A percentile compares a stretch with the other conserved stretches of the same genome.
Conservation (phyloP, 2,797 vertebrate species). For the Thripadectes ignobilis region DNA sequence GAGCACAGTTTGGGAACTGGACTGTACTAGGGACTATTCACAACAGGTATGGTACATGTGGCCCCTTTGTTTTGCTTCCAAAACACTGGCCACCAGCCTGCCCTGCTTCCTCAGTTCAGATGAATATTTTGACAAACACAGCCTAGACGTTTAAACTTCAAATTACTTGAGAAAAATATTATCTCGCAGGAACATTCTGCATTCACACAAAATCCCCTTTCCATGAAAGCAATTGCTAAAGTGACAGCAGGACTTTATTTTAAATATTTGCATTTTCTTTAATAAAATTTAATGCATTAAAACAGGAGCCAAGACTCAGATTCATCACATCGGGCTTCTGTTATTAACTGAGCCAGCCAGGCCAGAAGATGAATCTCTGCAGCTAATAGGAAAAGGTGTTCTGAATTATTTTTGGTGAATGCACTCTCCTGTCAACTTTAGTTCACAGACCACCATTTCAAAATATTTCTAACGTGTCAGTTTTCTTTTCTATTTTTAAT, state of each 20-base stretch:
- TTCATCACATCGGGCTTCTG: neutral
- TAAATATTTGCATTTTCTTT: neutral
- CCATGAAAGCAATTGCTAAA: neutral
- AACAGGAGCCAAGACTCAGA: neutral
- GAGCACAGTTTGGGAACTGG: neutral
- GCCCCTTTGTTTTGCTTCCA: neutral
- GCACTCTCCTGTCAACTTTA: neutral
- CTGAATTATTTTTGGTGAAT: neutral
- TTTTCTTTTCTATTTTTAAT: neutral
- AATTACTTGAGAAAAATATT: neutral
- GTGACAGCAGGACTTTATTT: neutral
- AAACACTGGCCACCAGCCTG: neutral
- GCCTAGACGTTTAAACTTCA: neutral
- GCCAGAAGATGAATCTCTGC: neutral
- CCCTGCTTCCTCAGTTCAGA: neutral
- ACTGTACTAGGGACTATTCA: neutral
- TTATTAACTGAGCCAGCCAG: neutral
- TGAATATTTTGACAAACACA: neutral
- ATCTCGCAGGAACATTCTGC: neutral
- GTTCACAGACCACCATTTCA: neutral
- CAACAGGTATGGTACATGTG: rapidly evolving
- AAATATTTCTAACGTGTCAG: neutral
- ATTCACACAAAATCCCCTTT: neutral
- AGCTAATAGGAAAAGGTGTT: neutral
- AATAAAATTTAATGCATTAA: neutral